A percentile compares a stretch with the other conserved stretches of the same genome.
Evolutionary conservation across 2,888 invertebrate species (phyloP).

Genomic region (Cataglyphis rosenhaueri): DNA sequence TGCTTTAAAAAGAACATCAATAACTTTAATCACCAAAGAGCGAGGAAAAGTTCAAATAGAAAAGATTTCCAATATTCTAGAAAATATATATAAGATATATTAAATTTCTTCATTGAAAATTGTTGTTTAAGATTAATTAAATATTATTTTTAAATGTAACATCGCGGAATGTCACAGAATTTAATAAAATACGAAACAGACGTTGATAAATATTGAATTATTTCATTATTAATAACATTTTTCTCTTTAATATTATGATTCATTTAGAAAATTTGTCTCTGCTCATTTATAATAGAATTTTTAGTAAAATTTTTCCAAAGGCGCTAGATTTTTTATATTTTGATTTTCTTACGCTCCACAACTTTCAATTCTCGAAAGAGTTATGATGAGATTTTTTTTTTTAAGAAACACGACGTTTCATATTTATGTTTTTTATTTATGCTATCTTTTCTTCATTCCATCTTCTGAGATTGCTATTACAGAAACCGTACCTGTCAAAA

Average conservation of each 20-base stretch:
- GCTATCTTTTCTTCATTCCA: conserved; percentile 10
- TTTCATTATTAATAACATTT: not conserved
- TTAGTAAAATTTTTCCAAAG: not conserved
- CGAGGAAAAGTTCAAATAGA: conserved; percentile 9
- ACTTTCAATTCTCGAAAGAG: conserved; percentile 15
- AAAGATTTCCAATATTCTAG: conserved; percentile 28
- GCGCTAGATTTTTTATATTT: not conserved
- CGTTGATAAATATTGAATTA: not conserved
- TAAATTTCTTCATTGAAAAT: conserved; percentile 7
- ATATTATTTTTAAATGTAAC: conserved; percentile 15
- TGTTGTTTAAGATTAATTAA: conserved; percentile 15
- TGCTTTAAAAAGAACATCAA: conserved; percentile 23
- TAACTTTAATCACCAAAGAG: conserved; percentile 1
- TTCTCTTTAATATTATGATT: not conserved
- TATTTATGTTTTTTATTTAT: conserved; percentile 14
- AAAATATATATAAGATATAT: conserved; percentile 30
- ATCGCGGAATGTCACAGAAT: not conserved
- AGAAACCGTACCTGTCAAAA: conserved; percentile 22
- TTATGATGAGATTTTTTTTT: conserved; percentile 9
- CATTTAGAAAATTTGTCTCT: not conserved
- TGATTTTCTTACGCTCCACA: not conserved
- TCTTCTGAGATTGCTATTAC: conserved; percentile 29
- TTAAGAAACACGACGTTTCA: conserved; percentile 3
- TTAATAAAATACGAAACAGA: conserved; percentile 9
- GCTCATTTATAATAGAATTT: not conserved